Conservation (phyloP, 2,888 invertebrate species). For the Apodemia duryi region DNA sequence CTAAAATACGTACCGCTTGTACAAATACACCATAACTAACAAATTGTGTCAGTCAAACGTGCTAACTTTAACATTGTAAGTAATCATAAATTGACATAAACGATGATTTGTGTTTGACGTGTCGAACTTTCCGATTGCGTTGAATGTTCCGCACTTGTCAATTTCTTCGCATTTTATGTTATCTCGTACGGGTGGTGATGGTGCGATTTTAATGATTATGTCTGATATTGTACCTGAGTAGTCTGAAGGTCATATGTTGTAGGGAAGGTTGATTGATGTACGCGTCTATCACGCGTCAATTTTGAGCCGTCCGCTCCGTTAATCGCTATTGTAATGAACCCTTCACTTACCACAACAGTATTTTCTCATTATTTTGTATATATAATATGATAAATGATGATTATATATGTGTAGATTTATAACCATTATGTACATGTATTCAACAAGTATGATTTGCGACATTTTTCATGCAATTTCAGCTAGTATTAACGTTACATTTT, state of each 20-base stretch:
- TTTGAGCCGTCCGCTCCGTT: conserved; percentile 4
- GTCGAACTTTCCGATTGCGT: conserved; percentile 51
- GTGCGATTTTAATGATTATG: conserved; percentile 36
- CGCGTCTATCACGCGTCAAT: conserved; percentile 53
- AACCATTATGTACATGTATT: background rate
- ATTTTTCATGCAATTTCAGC: no score
- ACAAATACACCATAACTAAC: conserved; percentile 43
- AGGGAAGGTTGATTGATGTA: conserved; percentile 44
- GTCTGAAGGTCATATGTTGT: conserved; percentile 62
- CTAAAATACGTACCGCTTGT: conserved; percentile 52
- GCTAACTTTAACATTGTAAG: conserved; percentile 60
- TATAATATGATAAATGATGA: no score
- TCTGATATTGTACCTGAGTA: conserved; percentile 54
- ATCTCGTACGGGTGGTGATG: background rate
- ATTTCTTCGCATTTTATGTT: background rate
- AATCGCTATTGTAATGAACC: background rate
- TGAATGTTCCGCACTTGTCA: conserved; percentile 21
- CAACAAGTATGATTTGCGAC: no score
- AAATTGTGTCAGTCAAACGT: conserved; percentile 57
- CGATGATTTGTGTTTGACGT: conserved; percentile 11
- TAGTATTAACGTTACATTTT: background rate
- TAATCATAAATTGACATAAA: conserved; percentile 34
- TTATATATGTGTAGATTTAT: no score
- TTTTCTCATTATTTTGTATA: no score
- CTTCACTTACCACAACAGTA: no score